Conservation (phyloP, 2,888 invertebrate genomes). For the Pammene fasciana region DNA sequence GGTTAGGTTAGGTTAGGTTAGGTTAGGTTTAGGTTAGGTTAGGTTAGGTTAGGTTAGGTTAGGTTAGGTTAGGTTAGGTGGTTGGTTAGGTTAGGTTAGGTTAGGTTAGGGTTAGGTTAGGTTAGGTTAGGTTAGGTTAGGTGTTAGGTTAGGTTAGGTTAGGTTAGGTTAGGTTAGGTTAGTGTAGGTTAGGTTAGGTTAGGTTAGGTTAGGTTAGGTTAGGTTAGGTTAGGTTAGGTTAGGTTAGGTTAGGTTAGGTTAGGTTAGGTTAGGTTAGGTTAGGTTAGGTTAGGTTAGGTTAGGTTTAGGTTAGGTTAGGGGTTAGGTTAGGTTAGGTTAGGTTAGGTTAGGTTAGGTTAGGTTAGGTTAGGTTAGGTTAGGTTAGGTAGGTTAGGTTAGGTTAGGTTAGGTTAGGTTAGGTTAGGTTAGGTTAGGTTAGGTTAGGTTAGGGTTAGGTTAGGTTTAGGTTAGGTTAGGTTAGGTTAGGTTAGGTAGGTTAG, state of each 20-base stretch:
- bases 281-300: conserved; percentile 19
- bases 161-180: conserved; percentile 45
- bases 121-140: conserved; percentile 40
- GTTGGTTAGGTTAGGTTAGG: conserved; percentile 42
- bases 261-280: conserved; percentile 43
- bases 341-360: conserved; percentile 3
- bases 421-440: background rate
- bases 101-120: conserved; percentile 41
- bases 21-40: conserved; percentile 19
- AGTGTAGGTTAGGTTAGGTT: conserved; percentile 44
- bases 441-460: background rate
- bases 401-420: conserved; percentile 7
- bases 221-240: conserved; percentile 43
- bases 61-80: conserved; percentile 41
- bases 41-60: conserved; percentile 20
- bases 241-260: conserved; percentile 45
- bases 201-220: conserved; percentile 45
- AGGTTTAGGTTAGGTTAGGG: conserved; percentile 18
- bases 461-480: background rate
- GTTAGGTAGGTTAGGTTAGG: conserved; percentile 3
- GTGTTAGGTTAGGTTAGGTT: conserved; percentile 40
- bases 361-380: conserved; percentile 11
- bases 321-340: conserved; percentile 7
- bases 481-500: conserved; percentile 3
- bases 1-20: conserved; percentile 17